These are phyloP conservation scores for Papilio helenus DNA, from an alignment of 1,140 invertebrate species.

Conservation along the genomic window DNA sequence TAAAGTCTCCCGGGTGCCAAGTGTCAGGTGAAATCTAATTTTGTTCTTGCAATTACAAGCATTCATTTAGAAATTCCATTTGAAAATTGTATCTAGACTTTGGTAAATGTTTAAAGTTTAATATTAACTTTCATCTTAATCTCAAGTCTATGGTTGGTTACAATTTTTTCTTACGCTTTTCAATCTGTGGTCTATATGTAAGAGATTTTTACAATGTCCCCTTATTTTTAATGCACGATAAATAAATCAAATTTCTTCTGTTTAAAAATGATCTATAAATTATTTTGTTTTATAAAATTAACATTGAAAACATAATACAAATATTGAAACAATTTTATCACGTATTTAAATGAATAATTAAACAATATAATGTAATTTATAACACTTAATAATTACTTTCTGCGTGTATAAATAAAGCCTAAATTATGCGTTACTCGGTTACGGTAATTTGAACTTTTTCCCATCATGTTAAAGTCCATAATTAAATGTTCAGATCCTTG, in stretches of 20 bases:
- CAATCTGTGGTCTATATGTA: too few species aligned
- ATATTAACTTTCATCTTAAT: too few species aligned
- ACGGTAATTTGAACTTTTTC: neutral
- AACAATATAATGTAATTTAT: neutral
- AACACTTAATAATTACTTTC: neutral
- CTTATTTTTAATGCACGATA: too few species aligned
- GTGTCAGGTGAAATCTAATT: conserved; percentile 31
- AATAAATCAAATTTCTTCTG: too few species aligned
- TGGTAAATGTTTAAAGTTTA: neutral
- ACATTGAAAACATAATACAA: neutral
- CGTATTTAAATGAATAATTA: neutral
- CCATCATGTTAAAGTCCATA: neutral
- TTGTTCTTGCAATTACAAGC: conserved; percentile 15
- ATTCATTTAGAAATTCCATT: conserved; percentile 6
- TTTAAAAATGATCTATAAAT: too few species aligned
- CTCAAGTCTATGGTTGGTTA: too few species aligned
- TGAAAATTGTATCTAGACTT: neutral
- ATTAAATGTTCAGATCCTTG: neutral
- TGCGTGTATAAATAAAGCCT: neutral
- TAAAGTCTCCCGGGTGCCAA: conserved; percentile 14
- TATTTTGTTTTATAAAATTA: too few species aligned
- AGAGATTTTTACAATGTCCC: too few species aligned
- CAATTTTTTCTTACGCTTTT: neutral
- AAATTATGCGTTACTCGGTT: neutral
- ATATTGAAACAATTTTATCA: neutral